Evolutionary conservation across 2,888 invertebrate species (phyloP).

Genomic region (Meteorus cinctellus): DNA sequence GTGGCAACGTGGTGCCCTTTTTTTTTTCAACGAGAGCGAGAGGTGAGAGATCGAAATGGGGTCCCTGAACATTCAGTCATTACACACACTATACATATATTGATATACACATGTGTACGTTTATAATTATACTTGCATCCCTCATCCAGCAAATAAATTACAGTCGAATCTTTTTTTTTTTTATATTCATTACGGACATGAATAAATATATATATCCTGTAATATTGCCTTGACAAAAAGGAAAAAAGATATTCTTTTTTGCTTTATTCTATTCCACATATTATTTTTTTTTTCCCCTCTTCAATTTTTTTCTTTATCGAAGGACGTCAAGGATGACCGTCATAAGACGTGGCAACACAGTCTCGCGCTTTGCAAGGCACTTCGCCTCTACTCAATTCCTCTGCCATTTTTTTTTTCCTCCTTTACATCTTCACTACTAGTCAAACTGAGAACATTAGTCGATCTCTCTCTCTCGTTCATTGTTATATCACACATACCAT

Average conservation of each 20-base stretch:
- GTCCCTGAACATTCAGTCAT: slow-evolving; percentile 15
- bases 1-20: slow-evolving; percentile 48
- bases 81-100: neutral
- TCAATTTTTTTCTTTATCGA: slow-evolving; percentile 3
- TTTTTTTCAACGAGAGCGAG: slow-evolving; percentile 13
- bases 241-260: neutral
- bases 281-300: neutral
- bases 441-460: slow-evolving; percentile 45
- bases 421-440: slow-evolving; percentile 30
- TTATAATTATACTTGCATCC: slow-evolving; percentile 10
- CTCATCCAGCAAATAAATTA: slow-evolving; percentile 5
- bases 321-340: slow-evolving; percentile 40
- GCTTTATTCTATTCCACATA: neutral
- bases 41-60: slow-evolving; percentile 22
- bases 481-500: too few relatives aligned
- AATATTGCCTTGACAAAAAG: neutral
- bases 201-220: slow-evolving; percentile 13
- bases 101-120: neutral
- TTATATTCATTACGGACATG: neutral
- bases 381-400: neutral
- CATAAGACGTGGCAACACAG: slow-evolving; percentile 41
- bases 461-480: slow-evolving; percentile 27
- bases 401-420: neutral
- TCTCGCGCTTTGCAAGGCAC: slow-evolving; percentile 29
- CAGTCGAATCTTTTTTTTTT: neutral